These are phyloP conservation scores for Plestiodon gilberti DNA, from an alignment of 2,113 vertebrate species.

Conservation along the genomic window DNA sequence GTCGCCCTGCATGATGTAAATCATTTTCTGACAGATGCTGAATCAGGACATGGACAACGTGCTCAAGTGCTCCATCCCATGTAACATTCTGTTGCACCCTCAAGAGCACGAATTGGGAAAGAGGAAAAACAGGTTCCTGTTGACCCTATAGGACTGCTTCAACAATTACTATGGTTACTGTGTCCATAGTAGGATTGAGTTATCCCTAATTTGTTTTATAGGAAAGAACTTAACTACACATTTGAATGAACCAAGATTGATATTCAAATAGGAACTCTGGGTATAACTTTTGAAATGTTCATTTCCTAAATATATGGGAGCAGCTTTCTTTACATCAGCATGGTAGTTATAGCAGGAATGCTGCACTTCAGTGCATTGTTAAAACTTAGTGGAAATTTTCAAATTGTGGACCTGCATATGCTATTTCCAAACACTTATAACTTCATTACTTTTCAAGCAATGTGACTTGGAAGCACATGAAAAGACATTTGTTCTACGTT, in stretches of 20 bases:
- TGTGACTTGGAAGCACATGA: neutral
- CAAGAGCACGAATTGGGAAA: neutral
- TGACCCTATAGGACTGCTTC: neutral
- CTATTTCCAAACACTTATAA: constrained; percentile 31
- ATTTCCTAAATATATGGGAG: constrained; percentile 5
- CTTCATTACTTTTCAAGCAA: constrained; percentile 28
- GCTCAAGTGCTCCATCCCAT: neutral
- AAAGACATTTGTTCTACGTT: constrained; percentile 25
- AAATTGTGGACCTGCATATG: neutral
- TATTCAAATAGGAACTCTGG: constrained; percentile 44
- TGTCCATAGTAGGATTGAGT: neutral
- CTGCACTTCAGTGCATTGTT: neutral
- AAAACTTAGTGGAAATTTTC: constrained; percentile 44
- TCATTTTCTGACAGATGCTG: no score
- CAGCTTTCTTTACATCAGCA: neutral
- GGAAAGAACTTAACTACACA: neutral
- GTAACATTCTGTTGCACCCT: neutral
- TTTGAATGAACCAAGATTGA: constrained; percentile 42
- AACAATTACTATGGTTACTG: neutral
- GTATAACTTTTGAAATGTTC: constrained; percentile 19
- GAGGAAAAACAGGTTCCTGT: neutral
- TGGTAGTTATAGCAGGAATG: neutral
- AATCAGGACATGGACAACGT: no score
- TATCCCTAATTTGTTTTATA: no score
- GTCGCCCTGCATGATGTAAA: neutral